A percentile compares a stretch with the other conserved stretches of the same genome.
phyloP scores from a whole-genome alignment of 2,113 vertebrate genomes.

The Chloebia gouldiae region DNA sequence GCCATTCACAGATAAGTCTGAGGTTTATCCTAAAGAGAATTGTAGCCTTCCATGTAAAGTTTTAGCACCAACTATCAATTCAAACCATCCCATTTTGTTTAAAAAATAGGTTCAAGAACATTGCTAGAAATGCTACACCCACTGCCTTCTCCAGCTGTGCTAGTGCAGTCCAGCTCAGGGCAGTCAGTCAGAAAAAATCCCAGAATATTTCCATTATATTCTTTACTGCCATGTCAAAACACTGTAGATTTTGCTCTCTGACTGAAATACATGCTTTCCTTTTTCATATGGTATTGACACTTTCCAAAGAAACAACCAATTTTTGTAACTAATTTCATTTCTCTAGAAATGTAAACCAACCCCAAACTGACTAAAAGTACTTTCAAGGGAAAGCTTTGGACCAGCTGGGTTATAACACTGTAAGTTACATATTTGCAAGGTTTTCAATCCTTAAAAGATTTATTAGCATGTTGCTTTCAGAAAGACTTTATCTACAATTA shows the following conservation, averaged over 20 bases:
- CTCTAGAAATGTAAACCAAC: neutral
- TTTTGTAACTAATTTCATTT: neutral
- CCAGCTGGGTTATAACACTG: neutral
- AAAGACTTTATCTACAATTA: neutral
- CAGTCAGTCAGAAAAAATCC: neutral
- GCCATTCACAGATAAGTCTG: neutral
- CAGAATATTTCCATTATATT: neutral
- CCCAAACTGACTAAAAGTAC: neutral
- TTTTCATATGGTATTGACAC: neutral
- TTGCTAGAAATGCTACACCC: neutral
- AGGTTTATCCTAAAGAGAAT: neutral
- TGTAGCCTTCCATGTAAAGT: neutral
- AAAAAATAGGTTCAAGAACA: neutral
- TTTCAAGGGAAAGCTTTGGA: neutral
- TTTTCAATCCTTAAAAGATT: neutral
- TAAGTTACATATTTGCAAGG: neutral
- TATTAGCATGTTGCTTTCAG: neutral
- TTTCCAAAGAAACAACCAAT: neutral
- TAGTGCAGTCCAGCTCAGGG: neutral
- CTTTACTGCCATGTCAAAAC: neutral
- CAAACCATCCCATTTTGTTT: neutral
- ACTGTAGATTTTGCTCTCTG: neutral
- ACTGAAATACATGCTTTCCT: neutral
- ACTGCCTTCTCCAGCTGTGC: neutral
- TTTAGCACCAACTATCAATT: neutral